Conservation (phyloP, 1,140 invertebrate species). For the Aphidius gifuensis region DNA sequence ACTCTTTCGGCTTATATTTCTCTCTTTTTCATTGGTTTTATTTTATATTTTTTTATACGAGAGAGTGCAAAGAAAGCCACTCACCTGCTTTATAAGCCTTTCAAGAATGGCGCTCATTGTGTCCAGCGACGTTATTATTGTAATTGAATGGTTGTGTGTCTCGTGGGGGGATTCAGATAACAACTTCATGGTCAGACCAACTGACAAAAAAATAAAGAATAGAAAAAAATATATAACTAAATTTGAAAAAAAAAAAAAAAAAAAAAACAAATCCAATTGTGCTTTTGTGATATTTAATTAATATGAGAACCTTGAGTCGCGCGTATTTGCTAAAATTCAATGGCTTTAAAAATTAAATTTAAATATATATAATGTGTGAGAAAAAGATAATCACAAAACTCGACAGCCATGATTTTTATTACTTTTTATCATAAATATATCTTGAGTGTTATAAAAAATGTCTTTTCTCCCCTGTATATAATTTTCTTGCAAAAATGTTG, state of each 20-base stretch:
- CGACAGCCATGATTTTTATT: no score
- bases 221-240: background rate
- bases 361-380: no score
- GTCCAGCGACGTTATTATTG: slow-evolving; percentile 43
- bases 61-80: slow-evolving; percentile 9
- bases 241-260: background rate
- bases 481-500: no score
- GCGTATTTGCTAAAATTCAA: no score
- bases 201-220: slow-evolving; percentile 5
- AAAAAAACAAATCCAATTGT: background rate
- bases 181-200: slow-evolving; percentile 27
- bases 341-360: no score
- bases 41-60: slow-evolving; percentile 12
- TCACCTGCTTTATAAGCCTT: slow-evolving; percentile 37
- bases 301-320: no score
- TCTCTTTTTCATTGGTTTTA: background rate
- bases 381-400: no score
- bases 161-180: slow-evolving; percentile 23
- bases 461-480: no score
- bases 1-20: slow-evolving; percentile 19
- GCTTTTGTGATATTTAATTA: no score
- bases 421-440: no score
- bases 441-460: no score
- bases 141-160: slow-evolving; percentile 46
- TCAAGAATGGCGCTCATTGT: slow-evolving; percentile 38